These are phyloP conservation scores for Rhinoptilus africanus DNA, from an alignment of 2,113 vertebrate genomes.

Conservation along the genomic window DNA sequence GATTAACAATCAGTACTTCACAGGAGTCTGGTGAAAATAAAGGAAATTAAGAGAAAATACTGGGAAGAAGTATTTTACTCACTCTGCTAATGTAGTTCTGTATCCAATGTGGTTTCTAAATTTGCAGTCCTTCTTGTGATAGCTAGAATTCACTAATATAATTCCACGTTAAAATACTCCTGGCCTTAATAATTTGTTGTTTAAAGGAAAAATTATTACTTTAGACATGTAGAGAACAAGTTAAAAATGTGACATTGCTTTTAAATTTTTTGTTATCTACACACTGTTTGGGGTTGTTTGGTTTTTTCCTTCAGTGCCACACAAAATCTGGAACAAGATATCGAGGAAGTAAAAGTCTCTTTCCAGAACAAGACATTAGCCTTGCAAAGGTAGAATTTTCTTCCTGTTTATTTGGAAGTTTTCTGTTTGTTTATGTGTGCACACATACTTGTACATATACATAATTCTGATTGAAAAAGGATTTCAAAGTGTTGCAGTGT, in stretches of 20 bases:
- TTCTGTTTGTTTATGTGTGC: neutral
- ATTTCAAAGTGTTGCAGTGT: neutral
- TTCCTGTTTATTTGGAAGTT: neutral
- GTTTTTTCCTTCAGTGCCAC: constrained; percentile 23
- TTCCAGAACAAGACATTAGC: constrained; percentile 51
- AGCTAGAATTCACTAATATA: neutral
- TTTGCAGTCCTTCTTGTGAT: neutral
- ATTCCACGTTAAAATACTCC: neutral
- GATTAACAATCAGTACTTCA: neutral
- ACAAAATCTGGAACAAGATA: neutral
- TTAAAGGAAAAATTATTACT: neutral
- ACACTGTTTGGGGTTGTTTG: neutral
- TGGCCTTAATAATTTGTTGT: neutral
- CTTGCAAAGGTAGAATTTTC: constrained; percentile 56
- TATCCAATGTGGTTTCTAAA: neutral
- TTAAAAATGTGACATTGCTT: neutral
- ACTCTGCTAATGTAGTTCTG: neutral
- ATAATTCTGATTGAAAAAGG: neutral
- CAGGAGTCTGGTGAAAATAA: neutral
- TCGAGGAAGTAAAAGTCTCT: constrained; percentile 11
- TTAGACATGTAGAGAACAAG: neutral
- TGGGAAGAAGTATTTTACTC: neutral
- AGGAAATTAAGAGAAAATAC: neutral
- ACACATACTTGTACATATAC: neutral
- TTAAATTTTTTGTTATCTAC: neutral